Evolutionary conservation across 2,888 invertebrate genomes (phyloP).

Genomic region (Drepanosiphum platanoidis): DNA sequence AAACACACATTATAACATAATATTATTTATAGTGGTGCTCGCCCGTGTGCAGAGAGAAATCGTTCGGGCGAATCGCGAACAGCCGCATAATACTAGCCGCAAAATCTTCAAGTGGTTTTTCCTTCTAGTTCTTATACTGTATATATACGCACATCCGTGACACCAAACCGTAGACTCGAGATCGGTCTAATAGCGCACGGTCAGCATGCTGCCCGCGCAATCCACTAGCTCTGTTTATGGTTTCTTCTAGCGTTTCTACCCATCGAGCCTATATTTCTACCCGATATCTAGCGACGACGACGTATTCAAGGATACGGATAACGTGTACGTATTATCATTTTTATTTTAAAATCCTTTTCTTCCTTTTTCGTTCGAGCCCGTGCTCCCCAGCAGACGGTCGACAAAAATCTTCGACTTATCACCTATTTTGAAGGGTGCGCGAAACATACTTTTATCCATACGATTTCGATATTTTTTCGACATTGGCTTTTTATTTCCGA

Average conservation of each 20-base stretch:
- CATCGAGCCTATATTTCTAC: too few relatives aligned
- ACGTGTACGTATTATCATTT: not conserved
- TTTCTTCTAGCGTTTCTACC: too few relatives aligned
- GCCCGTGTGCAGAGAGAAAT: constrained; percentile 4
- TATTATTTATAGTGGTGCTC: not conserved
- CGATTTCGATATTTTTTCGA: too few relatives aligned
- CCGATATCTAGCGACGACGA: too few relatives aligned
- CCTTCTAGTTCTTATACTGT: not conserved
- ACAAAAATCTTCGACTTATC: not conserved
- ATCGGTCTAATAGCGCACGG: constrained; percentile 9
- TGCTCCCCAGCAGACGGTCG: not conserved
- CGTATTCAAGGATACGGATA: too few relatives aligned
- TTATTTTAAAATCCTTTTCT: not conserved
- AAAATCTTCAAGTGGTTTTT: constrained; percentile 8
- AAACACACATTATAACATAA: not conserved
- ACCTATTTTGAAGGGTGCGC: not conserved
- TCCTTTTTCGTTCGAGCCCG: not conserved
- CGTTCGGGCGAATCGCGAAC: not conserved
- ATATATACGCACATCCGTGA: not conserved
- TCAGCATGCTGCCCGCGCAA: not conserved
- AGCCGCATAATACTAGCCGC: too few relatives aligned
- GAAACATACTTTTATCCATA: not conserved
- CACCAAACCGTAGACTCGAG: not conserved
- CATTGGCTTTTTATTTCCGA: too few relatives aligned
- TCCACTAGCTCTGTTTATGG: not conserved